phyloP scores from a whole-genome alignment of 2,888 invertebrate genomes.

The Callyntrura sp. region DNA sequence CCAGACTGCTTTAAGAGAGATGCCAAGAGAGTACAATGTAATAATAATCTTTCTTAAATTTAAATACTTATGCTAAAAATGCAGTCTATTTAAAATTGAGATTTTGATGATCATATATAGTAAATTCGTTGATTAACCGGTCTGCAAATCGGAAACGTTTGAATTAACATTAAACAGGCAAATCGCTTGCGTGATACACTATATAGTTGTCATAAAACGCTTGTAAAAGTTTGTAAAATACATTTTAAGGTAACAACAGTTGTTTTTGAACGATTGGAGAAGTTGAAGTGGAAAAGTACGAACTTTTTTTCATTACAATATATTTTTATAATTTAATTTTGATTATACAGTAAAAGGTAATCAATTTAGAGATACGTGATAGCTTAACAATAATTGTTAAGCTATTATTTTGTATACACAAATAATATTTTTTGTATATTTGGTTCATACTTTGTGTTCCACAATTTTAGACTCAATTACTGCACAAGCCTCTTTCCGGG shows the following conservation, averaged over 20 bases:
- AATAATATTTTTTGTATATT: not conserved
- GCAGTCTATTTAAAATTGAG: not conserved
- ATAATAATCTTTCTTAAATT: not conserved
- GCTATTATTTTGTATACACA: too few species aligned
- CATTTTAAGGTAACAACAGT: not conserved
- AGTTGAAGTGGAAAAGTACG: too few species aligned
- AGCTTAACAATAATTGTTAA: too few species aligned
- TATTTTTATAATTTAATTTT: too few species aligned
- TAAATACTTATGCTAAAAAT: not conserved
- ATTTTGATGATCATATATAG: not conserved
- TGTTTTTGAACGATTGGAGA: not conserved
- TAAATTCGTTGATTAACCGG: not conserved
- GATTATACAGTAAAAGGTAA: too few species aligned
- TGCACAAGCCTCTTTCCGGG: too few species aligned
- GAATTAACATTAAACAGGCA: not conserved
- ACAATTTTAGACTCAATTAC: not conserved
- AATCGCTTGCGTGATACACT: not conserved
- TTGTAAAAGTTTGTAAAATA: not conserved
- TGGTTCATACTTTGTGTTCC: constrained; percentile 2
- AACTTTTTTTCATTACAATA: too few species aligned
- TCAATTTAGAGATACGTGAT: too few species aligned
- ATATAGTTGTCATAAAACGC: not conserved
- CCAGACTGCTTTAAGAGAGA: too few species aligned
- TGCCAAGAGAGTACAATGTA: not conserved
- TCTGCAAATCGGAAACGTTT: not conserved